Percentiles rank a stretch among this genome's conserved stretches.
Conservation (phyloP, 2,797 vertebrate species). For the Pempheris klunzingeri region DNA sequence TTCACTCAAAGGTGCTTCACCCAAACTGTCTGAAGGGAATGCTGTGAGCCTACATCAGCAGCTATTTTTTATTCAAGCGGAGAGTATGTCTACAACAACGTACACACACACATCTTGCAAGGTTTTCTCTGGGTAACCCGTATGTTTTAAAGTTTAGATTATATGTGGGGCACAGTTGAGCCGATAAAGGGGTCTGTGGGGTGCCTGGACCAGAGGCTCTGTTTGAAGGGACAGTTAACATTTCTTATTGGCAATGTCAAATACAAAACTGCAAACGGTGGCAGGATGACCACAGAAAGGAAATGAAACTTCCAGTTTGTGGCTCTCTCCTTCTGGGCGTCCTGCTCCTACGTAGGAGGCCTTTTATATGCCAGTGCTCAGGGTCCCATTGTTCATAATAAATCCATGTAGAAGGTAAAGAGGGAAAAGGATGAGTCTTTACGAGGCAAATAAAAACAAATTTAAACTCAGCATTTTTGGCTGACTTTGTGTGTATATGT, state of each 20-base stretch:
- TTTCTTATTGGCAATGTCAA: neutral
- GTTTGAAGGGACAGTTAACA: neutral
- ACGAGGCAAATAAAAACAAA: neutral
- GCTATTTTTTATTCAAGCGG: neutral
- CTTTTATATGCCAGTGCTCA: constrained; percentile 6
- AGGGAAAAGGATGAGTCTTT: neutral
- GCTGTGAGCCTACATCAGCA: neutral
- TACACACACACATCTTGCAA: neutral
- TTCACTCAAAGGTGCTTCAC: constrained; percentile 62
- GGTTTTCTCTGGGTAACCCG: neutral
- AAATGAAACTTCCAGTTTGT: neutral
- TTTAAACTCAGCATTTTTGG: neutral
- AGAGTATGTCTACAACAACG: neutral
- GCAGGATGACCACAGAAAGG: too few species aligned
- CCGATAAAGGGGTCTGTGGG: neutral
- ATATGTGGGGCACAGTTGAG: neutral
- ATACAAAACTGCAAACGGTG: neutral
- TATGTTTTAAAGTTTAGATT: neutral
- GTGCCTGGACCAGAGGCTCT: neutral
- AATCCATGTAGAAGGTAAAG: neutral
- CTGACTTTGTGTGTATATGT: neutral
- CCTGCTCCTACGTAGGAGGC: neutral
- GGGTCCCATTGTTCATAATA: neutral
- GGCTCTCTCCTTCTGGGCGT: neutral
- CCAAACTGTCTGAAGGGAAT: constrained; percentile 1